Evolutionary conservation across 2,888 invertebrate species (phyloP), one percentile per base, ranked within the genome.

Genomic region (Agrotis ipsilon): DNA sequence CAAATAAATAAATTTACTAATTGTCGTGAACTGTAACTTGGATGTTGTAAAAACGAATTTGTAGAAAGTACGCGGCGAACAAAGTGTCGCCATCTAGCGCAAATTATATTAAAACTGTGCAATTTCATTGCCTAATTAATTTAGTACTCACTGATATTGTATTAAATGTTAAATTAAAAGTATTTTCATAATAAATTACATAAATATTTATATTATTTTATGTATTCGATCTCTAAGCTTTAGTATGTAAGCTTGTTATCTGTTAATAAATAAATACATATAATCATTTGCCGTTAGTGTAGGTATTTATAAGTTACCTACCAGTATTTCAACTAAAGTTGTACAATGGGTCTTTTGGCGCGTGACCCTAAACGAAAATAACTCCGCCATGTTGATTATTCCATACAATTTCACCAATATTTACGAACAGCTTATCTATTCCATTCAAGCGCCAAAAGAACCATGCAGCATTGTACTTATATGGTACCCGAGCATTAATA

Each of bases 131-230:
- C 86, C 80, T 86, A 86, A 70, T 69, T 80, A 82, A 48, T 78
- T 80, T 79, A 86, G 79, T 81, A 84, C 78, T 73, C 81, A 82
- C 77, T 78, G 59, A 80, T 77, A 82, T 81, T 83, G 75, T 69
- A 79, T 78, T 83, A 81, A 86, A 88, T 89, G 86, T 89, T 87
- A 69, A 85, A 74, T 89, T 87, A 61, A 86, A 74, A 84, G 86
- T 91, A 90, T 90, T 90, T 91, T 91, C 88, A 68, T 88, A 86
- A 80, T 74, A 73, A 82, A 73, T 67, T 59, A 78, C 39, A 67
- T 79, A 49, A 49, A 72, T 72, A 75, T 78, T 82, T 76, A 75
- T 84, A 86, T 85, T 78, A 75, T 81, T 86, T 81, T 80, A 84
- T 86, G 78, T 88, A 84, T 81, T 86, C 62, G 80, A 76, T 86